Evolutionary conservation across 2,113 vertebrate genomes (phyloP), one percentile per base, ranked within the genome.

Genomic region (Conger conger): DNA sequence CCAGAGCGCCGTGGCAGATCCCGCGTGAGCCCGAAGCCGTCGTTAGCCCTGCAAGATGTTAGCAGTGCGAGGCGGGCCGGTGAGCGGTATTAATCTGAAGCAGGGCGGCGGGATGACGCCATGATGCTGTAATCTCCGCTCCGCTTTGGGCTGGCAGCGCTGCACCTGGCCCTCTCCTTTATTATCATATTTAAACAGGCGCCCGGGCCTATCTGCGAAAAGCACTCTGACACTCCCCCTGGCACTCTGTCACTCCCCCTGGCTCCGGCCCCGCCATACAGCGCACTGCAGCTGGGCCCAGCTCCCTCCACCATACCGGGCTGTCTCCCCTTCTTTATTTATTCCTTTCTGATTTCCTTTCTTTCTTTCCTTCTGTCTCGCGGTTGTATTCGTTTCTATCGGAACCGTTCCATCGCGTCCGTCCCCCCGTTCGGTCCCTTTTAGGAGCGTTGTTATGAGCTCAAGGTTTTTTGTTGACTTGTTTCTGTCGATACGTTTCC

Each of bases 41-140:
- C 93, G 80, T 92, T 89, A 86, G 93, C 94, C 91, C 91, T 94
- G 93, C 95, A 96, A n/a, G 93, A 95, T 95, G 95, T 95, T 95
- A 94, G 93, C 90, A 96, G 96, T 95, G 91, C 93, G 94, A 96
- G 89, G 92, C 94, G 93, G 92, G 91, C 92, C 92, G 94, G 93
- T 92, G 91, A 92, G 92, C 93, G 93, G 40, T n/a, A n/a, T n/a
- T n/a, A n/a, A n/a, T 42, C 40, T 42, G 40, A 92, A 90, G 93
- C 94, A 96, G 89, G 92, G 94, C 93, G 92, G 91, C 92, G 92
- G 93, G 93, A 94, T 93, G 93, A 87, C 87, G 87, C 89, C 88
- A 89, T 93, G 91, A 92, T 92, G 92, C 17, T 91, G 90, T 93
- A 93, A 93, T 93, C 11, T 1, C 0, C 45, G 91, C 92, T 94